These are phyloP conservation scores for Heterotis niloticus DNA, from an alignment of 2,113 vertebrate species.

Conservation along the genomic window DNA sequence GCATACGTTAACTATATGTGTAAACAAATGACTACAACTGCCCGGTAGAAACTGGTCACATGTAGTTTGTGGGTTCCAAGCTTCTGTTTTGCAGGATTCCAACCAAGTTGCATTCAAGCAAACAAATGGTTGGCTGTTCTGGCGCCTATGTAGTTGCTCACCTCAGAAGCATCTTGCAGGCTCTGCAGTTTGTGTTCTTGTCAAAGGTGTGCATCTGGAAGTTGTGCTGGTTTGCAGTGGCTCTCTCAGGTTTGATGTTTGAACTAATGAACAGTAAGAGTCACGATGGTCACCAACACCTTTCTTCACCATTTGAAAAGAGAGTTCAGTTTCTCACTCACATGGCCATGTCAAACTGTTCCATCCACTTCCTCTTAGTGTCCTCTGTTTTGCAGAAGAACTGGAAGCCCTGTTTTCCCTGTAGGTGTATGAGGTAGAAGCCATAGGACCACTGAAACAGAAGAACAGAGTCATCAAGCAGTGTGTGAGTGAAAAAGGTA, in stretches of 20 bases:
- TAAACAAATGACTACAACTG: no score
- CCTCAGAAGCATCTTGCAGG: slow-evolving; percentile 94
- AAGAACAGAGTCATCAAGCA: background rate
- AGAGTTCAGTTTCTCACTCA: slow-evolving; percentile 56
- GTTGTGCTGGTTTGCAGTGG: slow-evolving; percentile 90
- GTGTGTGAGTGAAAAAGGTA: background rate
- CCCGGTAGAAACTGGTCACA: no score
- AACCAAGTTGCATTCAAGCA: background rate
- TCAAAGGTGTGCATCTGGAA: slow-evolving; percentile 98
- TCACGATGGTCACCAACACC: background rate
- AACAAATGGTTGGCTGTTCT: background rate
- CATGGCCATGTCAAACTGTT: slow-evolving; percentile 99
- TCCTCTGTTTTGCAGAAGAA: slow-evolving; percentile 98
- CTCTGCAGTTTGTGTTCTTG: slow-evolving; percentile 89
- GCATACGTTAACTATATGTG: no score
- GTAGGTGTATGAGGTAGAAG: slow-evolving; percentile 93
- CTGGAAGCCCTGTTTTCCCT: slow-evolving; percentile 97
- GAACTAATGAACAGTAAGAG: slow-evolving; percentile 65
- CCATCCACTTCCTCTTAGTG: slow-evolving; percentile 98
- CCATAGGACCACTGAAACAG: slow-evolving; percentile 88
- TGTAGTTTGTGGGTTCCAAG: background rate
- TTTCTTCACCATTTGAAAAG: background rate
- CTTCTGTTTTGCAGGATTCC: background rate
- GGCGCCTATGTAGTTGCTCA: slow-evolving; percentile 44
- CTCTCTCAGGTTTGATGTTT: slow-evolving; percentile 94